Evolutionary conservation across 1,140 invertebrate species (phyloP), one percentile per base, ranked within the genome.

Genomic region (Conus ventricosus): DNA sequence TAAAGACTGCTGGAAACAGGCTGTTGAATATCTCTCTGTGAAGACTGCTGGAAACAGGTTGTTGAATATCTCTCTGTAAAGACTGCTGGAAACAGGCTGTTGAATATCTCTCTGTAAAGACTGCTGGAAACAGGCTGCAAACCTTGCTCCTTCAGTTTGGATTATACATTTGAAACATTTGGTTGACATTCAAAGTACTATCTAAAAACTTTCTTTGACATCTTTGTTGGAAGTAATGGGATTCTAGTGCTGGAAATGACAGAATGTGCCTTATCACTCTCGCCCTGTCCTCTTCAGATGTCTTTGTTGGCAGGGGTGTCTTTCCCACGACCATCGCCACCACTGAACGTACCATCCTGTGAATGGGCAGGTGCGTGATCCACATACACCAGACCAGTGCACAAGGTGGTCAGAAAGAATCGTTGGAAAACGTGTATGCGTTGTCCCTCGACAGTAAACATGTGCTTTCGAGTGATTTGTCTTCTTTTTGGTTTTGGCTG

Each of bases 181-280:
- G 86, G 13, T 67, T 80, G 27, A 92, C 87, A 53, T 55, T 88
- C 10, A 92, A 57, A 55, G 88, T 71, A 51, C 25, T 23, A 81
- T 55, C 60, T n/a, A 91, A 51, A 71, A 86, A 92, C 57, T 89
- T 55, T 67, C 86, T 88, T 4, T 54, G 87, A 54, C 89, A 85
- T 39, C 90, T 83, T 57, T 88, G 54, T 67, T 88, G 78, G 15
- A 84, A 87, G 57, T 91, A 91, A 57, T 91, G 91, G 15, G 88
- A 82, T 39, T 89, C 88, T 2, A 90, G 39, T 27, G 10, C 67
- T 27, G 88, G 89, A 75, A 92, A 92, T 51, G 75, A 78, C 57
- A 88, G 63, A 54, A 92, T 91, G 81, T 91, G 90, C 5, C 85
- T 54, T 84, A 57, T 67, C 1, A 91, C 87, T 54, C n/a, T 53